A percentile compares a stretch with the other conserved stretches of the same genome.
Evolutionary conservation across 1,140 invertebrate species (phyloP).

Genomic region (Bombus superbus): DNA sequence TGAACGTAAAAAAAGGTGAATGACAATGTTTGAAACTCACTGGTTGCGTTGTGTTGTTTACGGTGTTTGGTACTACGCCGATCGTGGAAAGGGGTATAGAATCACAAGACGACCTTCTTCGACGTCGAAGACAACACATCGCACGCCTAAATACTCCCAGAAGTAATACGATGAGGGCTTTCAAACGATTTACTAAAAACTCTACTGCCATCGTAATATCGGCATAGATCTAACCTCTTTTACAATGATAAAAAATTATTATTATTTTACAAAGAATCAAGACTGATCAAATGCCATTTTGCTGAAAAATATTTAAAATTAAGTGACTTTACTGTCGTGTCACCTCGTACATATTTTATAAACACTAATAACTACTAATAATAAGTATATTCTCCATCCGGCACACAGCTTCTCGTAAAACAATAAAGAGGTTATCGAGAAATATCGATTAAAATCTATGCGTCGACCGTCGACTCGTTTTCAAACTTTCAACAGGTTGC

Average conservation of each 20-base stretch:
- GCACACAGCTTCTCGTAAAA: neutral
- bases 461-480: conserved; percentile 17
- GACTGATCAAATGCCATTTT: conserved; percentile 37
- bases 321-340: neutral
- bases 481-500: conserved; percentile 26
- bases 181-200: conserved; percentile 80
- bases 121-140: conserved; percentile 83
- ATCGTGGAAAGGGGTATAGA: conserved; percentile 82
- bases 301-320: neutral
- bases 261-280: neutral
- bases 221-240: conserved; percentile 49
- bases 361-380: too few species aligned
- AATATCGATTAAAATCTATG: conserved; percentile 11
- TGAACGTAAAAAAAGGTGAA: conserved; percentile 11
- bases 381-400: neutral
- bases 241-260: neutral
- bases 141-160: conserved; percentile 82
- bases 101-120: conserved; percentile 82
- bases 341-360: neutral
- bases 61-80: conserved; percentile 80
- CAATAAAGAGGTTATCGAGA: conserved; percentile 20
- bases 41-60: conserved; percentile 57
- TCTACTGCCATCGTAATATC: conserved; percentile 73
- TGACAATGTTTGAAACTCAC: conserved; percentile 46
- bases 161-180: conserved; percentile 81